Conservation (phyloP, 1,140 invertebrate species). For the Campoletis sonorensis region DNA sequence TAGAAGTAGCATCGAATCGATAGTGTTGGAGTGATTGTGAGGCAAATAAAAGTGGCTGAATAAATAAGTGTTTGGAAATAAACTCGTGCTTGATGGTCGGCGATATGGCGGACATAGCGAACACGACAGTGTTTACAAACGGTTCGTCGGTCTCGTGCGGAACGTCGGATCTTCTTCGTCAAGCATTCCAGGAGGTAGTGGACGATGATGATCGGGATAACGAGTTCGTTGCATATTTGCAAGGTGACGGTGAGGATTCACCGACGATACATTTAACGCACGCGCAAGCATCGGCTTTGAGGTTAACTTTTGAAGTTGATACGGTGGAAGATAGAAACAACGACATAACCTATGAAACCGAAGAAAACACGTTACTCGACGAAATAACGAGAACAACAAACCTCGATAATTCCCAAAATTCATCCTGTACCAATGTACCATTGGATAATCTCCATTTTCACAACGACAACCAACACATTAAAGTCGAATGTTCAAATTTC, state of each 20-base stretch:
- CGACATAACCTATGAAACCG: constrained; percentile 55
- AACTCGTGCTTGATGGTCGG: background rate
- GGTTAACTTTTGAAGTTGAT: constrained; percentile 66
- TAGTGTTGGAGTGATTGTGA: too few relatives aligned
- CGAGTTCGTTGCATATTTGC: constrained; percentile 66
- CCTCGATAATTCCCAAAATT: constrained; percentile 1
- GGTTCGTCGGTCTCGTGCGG: constrained; percentile 55
- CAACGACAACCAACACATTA: background rate
- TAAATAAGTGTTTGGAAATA: too few relatives aligned
- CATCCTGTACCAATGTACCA: background rate
- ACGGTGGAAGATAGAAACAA: constrained; percentile 53
- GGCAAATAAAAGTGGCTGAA: too few relatives aligned
- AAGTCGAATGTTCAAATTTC: background rate
- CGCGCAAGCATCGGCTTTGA: constrained; percentile 63
- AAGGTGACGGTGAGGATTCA: constrained; percentile 58
- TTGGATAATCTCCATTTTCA: background rate
- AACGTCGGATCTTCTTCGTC: constrained; percentile 65
- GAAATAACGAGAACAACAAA: constrained; percentile 11
- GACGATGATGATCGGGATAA: constrained; percentile 59
- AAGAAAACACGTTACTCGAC: constrained; percentile 41
- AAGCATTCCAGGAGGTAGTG: constrained; percentile 66
- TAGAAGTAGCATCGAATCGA: too few relatives aligned
- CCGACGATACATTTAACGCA: constrained; percentile 64
- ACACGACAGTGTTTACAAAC: constrained; percentile 65
- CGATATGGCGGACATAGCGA: constrained; percentile 64